Evolutionary conservation across 2,888 invertebrate genomes (phyloP).

Genomic region (Heliconius aoede): DNA sequence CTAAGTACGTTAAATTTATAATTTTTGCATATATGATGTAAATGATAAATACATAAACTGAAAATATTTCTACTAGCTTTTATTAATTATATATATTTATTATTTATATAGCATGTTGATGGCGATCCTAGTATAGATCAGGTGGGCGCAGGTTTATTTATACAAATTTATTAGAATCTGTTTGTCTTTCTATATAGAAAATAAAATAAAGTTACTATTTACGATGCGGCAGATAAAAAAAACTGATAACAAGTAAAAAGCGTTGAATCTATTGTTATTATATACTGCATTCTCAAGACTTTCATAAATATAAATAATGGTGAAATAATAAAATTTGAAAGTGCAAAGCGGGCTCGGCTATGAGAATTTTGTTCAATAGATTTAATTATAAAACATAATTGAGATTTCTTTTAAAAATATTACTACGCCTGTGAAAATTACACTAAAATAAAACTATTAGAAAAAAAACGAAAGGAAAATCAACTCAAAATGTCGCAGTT

Average conservation of each 20-base stretch:
- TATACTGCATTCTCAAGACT: slow-evolving; percentile 20
- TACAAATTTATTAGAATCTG: not conserved
- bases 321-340: slow-evolving; percentile 22
- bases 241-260: slow-evolving; percentile 2
- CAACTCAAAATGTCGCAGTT: not conserved
- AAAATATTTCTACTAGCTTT: not conserved
- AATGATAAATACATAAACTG: not conserved
- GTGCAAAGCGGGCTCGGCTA: not conserved
- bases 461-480: not conserved
- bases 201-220: not conserved
- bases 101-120: too few relatives aligned
- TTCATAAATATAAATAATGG: slow-evolving; percentile 25
- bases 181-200: not conserved
- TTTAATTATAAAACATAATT: slow-evolving; percentile 5
- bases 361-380: slow-evolving; percentile 22
- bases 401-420: slow-evolving; percentile 1
- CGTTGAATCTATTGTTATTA: slow-evolving; percentile 1
- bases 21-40: not conserved
- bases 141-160: not conserved
- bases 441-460: not conserved
- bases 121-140: not conserved
- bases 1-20: not conserved
- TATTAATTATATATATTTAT: not conserved
- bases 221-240: not conserved
- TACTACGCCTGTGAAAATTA: too few relatives aligned